Conservation (phyloP, 2,797 vertebrate species). For the Gymnothorax javanicus region DNA sequence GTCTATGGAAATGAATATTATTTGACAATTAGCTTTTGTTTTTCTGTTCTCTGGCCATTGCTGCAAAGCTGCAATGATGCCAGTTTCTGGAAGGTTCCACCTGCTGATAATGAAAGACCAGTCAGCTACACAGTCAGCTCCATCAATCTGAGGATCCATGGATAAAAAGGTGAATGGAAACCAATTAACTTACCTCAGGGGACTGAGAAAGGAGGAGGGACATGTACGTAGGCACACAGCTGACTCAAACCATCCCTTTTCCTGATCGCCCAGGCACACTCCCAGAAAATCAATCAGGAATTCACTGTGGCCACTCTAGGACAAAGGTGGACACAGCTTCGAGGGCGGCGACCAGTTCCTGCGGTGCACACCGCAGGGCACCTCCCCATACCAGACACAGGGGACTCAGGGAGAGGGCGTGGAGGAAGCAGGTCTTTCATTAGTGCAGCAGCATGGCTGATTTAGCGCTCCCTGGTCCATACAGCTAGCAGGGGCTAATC, state of each 20-base stretch:
- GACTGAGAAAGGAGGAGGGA: background rate
- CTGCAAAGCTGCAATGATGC: background rate
- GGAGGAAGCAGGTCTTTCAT: conserved; percentile 35
- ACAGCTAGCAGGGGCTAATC: conserved; percentile 45
- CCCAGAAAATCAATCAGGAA: conserved; percentile 33
- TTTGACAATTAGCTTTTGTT: background rate
- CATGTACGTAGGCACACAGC: background rate
- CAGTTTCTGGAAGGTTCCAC: background rate
- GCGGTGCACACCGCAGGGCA: background rate
- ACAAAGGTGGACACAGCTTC: conserved; percentile 24
- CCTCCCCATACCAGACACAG: conserved; percentile 21
- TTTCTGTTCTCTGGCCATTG: background rate
- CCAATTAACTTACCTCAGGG: conserved; percentile 28
- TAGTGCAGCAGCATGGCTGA: conserved; percentile 33
- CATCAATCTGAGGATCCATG: background rate
- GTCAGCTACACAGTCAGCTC: background rate
- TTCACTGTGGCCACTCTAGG: conserved; percentile 19
- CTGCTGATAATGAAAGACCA: background rate
- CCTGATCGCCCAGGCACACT: conserved; percentile 40
- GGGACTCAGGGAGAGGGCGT: background rate
- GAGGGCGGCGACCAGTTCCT: conserved; percentile 8
- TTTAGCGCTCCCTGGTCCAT: conserved; percentile 12
- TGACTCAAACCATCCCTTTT: conserved; percentile 22
- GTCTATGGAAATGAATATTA: background rate
- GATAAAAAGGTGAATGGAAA: conserved; percentile 24